Conservation (phyloP, 2,888 invertebrate genomes). For the Mimas tiliae region DNA sequence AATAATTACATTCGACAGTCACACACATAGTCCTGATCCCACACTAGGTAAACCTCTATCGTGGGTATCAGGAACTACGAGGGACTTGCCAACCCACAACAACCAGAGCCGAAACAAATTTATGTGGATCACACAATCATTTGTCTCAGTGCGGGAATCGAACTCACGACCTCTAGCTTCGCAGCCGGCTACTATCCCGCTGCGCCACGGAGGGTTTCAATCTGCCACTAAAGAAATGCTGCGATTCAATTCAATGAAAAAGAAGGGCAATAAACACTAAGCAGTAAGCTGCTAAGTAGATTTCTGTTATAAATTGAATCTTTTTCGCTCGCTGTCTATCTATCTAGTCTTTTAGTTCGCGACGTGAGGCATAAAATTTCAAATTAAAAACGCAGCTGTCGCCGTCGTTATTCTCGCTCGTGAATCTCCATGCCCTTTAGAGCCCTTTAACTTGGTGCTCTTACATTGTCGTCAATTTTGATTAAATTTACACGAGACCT, state of each 20-base stretch:
- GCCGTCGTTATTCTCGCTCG: not conserved
- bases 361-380: not conserved
- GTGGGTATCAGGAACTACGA: too few species aligned
- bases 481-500: constrained; percentile 14
- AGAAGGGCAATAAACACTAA: not conserved
- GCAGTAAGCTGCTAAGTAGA: not conserved
- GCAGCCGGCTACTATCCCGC: too few species aligned
- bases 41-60: too few species aligned
- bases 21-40: too few species aligned
- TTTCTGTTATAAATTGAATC: not conserved
- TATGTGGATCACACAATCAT: too few species aligned
- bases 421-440: not conserved
- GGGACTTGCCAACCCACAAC: too few species aligned
- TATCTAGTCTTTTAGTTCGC: not conserved
- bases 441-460: not conserved
- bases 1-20: too few species aligned
- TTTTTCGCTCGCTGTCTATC: not conserved
- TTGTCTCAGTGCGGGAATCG: too few species aligned
- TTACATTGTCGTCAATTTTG: constrained; percentile 17
- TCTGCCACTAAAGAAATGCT: too few species aligned
- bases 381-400: constrained; percentile 11
- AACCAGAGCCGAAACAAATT: too few species aligned
- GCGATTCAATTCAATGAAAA: not conserved
- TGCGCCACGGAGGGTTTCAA: too few species aligned
- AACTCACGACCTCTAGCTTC: too few species aligned